Evolutionary conservation across 2,888 invertebrate species (phyloP), one percentile per base, ranked within the genome.

Genomic region (Latheticus oryzae): DNA sequence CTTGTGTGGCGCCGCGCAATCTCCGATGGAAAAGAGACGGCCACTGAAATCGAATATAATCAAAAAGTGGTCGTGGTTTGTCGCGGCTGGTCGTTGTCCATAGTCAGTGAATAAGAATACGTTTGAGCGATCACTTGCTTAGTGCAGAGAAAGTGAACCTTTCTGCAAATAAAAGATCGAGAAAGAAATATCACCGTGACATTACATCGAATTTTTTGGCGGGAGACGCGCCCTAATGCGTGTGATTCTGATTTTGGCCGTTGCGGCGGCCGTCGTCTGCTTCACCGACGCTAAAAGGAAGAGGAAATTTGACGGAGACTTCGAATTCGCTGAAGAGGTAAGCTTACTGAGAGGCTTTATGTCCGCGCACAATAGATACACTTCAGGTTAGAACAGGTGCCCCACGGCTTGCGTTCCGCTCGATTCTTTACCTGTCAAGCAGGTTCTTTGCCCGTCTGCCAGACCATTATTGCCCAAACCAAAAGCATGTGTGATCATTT

Each of bases 281-380:
- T 67, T 78, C 60, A 74, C 73, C 64, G 81, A 82, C 60, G 82
- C 80, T 42, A 82, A 82, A 69, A 84, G 86, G 77, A 87, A 87
- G 80, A 83, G 86, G 76, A 89, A 88, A 80, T 88, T 87, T 76
- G 88, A 89, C 75, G 88, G 88, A 58, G 89, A 89, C 78, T 89
- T 89, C 76, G 89, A 89, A 76, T 89, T 89, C 76, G 88, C 88
- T 73, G 89, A 89, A 79, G 89, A 89, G 87, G 89, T 89, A 81
- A 83, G 70, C 16, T 32, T 21, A 8, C 5, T n/a, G n/a, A 15
- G 23, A 15, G 28, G 30, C 45, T 45, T 45, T 45, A 30, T 45
- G 45, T 35, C 12, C 35, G 28, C 12, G 26, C 38, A 55, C 55
- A 55, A 55, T 55, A 24, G 45, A 43, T 8, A 7, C 35, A 19